Evolutionary conservation across 2,797 vertebrate genomes (phyloP), one percentile per base, ranked within the genome.

Genomic region (Eurystomus glaucurus): DNA sequence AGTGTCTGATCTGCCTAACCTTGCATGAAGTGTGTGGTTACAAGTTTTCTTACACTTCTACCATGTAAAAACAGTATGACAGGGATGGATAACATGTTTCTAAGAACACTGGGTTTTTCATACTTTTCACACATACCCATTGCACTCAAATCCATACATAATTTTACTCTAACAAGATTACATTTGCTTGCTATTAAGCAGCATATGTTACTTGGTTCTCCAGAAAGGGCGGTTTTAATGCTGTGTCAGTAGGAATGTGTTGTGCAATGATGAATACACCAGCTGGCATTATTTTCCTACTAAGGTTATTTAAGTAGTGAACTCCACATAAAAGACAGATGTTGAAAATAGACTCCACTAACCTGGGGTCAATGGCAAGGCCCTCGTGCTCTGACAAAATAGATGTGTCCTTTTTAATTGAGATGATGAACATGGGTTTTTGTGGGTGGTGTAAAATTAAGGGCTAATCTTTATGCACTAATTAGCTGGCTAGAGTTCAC

Each of bases 281-380:
- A 96, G 80, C 96, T 97, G 96, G 69, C 90, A 26, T 88, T 54
- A 57, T 65, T 84, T 96, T 87, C 85, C 61, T 55, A 54, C 50
- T 79, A 6, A 91, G 95, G 82, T 83, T 95, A 90, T 78, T 95
- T 91, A 90, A 93, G 83, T 66, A 60, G 55, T 20, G 20, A 91
- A 25, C 68, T 85, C 84, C 1, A 3, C 51, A 11, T 64, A 69
- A 66, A 91, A 91, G 78, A 7, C 79, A 85, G 88, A 82, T 93
- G 86, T 95, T 93, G 77, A 55, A 81, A 87, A 91, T 37, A 81
- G 72, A 39, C 51, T 86, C 52, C 26, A 7, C 48, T 66, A 74
- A 83, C 62, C 46, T 2, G 14, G 64, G 71, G 69, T 83, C n/a
- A 9, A 12, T 31, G 60, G 29, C 45, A 52, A 77, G 68, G 60